Evolutionary conservation across 2,113 vertebrate genomes (phyloP), one percentile per base, ranked within the genome.

Genomic region (Megaceryle torquata): DNA sequence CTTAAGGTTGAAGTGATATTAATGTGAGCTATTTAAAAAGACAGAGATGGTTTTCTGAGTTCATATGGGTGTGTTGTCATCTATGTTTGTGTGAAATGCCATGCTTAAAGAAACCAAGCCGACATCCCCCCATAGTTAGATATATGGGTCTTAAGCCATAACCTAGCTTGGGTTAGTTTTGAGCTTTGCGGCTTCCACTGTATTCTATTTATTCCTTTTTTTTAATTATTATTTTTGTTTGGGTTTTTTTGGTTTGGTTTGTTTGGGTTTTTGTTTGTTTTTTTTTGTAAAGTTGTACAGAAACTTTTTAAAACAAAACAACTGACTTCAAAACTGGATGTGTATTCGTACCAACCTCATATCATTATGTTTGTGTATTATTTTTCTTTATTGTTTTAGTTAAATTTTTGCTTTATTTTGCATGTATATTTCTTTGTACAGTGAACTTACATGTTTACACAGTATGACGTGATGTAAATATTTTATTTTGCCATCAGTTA

Each of bases 401-500:
- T 98, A 97, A 97, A 97, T 93, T 98, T 98, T 98, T 98, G 97
- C 98, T 98, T 99, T 98, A 97, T 98, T 99, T 99, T 99, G 99
- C 99, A 99, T 99, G 99, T 99, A 99, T 98, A 99, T 99, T 99
- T 99, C 98, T 99, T 98, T 99, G 99, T 99, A 99, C 98, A 99
- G 98, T 98, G 97, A 98, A 89, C n/a, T 98, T 98, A 98, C 97
- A 97, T 98, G 98, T 99, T 99, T 98, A 99, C 99, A 98, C 98
- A 98, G 98, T 98, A 98, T 97, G 98, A 98, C 88, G 97, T 98
- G 98, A 98, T 99, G 99, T 99, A 99, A 98, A 99, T 99, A 99
- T 98, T 98, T 98, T 98, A 98, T 98, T 99, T 99, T 98, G 98
- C 98, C 98, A 98, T 98, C 98, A 98, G 97, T 99, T 99, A 98